Base-by-base conservation (phyloP, 92 coral and sea anemone genomes). In the Actinostola sp. region DNA sequence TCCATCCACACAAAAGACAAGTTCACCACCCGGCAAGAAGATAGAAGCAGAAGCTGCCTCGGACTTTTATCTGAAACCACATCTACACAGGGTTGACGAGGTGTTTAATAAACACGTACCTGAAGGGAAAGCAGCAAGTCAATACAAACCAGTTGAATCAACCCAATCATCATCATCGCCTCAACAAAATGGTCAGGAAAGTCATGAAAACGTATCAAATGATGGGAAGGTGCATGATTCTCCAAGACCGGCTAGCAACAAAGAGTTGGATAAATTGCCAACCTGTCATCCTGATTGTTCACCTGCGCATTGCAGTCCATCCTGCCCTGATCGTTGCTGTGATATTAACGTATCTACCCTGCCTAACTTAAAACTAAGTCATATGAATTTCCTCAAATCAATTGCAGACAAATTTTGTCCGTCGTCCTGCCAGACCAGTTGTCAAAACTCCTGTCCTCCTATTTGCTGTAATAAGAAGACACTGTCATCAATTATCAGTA, bases 311-410 rank as follows among this genome's bases (percentile, higher is more conserved):
- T 90, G 96, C 58, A 48, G 64, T 9, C 74, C 76, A 33, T 70
- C 84, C 24, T 90, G 96, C 38, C 96, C 96, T 7, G 76, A 72
- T 11, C 76, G 70, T n/a, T 90, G 96, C 38, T 90, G 96, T 38
- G 36, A 13, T 9, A 11, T 45, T 29, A 46, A 14, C 31, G 16
- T 10, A 19, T 15, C 27, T 15, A 21, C 9, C 17, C 8, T 34
- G 15, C 21, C 73, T 36, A 49, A 39, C 33, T 41, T 63, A n/a
- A 42, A 54, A 41, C 21, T 31, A 0, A 55, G 70, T 24, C 82
- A 84, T 48, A 24, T 71, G 12, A 76, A 72, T 28, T 60, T 83
- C 27, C 69, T 83, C 55, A 83, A 80, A 53, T 71, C 76, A 3
- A 81, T 91, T 62, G 82, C 83, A 21, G 75, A 83, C 6, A 84